These are phyloP conservation scores for Gymnogyps californianus DNA, from an alignment of 2,113 vertebrate genomes.

Conservation along the genomic window DNA sequence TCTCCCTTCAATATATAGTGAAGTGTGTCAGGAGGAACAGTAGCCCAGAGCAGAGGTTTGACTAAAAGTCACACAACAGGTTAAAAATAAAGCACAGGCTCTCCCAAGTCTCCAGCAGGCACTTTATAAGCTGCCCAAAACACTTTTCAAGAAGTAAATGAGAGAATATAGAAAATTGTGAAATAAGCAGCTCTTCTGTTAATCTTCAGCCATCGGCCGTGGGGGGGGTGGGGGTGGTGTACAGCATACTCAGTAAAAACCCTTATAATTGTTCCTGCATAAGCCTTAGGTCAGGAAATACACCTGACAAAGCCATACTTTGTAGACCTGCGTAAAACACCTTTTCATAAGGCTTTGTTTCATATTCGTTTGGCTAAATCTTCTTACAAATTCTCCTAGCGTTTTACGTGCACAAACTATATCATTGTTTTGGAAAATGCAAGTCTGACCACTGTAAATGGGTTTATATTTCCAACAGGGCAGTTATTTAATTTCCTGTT, in stretches of 20 bases:
- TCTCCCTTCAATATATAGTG: neutral
- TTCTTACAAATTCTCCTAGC: conserved; percentile 24
- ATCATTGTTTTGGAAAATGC: conserved; percentile 78
- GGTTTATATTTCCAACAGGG: conserved; percentile 87
- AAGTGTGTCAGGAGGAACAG: neutral
- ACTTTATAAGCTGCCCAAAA: neutral
- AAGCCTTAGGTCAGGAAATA: conserved; percentile 10
- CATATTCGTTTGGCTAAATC: neutral
- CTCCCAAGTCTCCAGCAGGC: neutral
- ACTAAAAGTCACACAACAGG: neutral
- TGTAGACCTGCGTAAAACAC: neutral
- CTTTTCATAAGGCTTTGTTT: conserved; percentile 31
- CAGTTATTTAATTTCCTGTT: conserved; percentile 88
- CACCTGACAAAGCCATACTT: conserved; percentile 27
- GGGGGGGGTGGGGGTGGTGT: no score
- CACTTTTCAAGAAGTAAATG: neutral
- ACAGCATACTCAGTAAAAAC: neutral
- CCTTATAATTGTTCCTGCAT: neutral
- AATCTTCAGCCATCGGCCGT: neutral
- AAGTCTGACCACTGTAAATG: conserved; percentile 80
- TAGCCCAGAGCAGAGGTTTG: neutral
- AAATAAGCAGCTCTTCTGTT: neutral
- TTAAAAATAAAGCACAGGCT: neutral
- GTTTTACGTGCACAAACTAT: conserved; percentile 48
- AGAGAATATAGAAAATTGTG: neutral